Conservation (phyloP, 2,113 vertebrate genomes). For the Helogale parvula region DNA sequence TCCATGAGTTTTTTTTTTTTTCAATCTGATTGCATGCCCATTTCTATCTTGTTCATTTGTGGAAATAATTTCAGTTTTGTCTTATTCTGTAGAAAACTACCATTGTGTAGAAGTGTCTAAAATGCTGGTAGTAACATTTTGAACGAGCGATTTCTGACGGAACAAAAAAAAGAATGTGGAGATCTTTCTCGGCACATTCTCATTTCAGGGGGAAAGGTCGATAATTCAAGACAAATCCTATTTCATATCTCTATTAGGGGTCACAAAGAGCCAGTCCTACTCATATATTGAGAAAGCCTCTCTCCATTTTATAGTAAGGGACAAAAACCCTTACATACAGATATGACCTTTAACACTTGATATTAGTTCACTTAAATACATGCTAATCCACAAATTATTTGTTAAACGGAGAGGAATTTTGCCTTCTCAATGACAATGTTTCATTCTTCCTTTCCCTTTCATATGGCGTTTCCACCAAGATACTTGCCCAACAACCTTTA, state of each 20-base stretch:
- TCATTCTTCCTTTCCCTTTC: neutral
- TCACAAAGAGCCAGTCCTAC: conserved; percentile 20
- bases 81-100: conserved; percentile 43
- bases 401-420: conserved; percentile 14
- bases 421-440: neutral
- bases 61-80: conserved; percentile 63
- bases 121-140: conserved; percentile 31
- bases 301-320: conserved; percentile 7
- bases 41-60: conserved; percentile 69
- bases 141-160: conserved; percentile 37
- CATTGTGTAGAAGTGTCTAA: neutral
- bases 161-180: conserved; percentile 22
- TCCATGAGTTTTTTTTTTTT: conserved; percentile 66
- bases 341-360: conserved; percentile 28
- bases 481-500: neutral
- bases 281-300: conserved; percentile 33
- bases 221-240: conserved; percentile 62
- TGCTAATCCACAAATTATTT: neutral
- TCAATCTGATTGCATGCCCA: conserved; percentile 53
- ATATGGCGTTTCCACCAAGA: neutral
- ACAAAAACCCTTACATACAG: neutral
- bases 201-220: conserved; percentile 51
- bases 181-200: conserved; percentile 49
- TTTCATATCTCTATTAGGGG: conserved; percentile 58
- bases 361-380: conserved; percentile 30